A percentile compares a stretch with the other conserved stretches of the same genome.
Conservation (phyloP, 2,797 vertebrate species). For the Lerista edwardsae region DNA sequence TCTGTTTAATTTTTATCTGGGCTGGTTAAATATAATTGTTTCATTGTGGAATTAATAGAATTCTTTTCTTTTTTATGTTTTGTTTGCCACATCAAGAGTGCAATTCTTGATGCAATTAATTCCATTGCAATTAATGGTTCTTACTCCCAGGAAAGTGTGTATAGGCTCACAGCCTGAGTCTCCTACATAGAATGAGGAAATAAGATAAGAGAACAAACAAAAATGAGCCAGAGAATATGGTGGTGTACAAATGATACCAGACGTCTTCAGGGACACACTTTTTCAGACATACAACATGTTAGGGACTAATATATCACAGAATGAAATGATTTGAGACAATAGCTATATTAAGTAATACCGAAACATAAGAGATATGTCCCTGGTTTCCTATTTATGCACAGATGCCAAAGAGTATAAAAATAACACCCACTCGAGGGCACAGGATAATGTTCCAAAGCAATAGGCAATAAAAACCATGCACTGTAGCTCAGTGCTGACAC, state of each 20-base stretch:
- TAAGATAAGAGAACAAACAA: neutral
- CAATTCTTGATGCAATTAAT: too few species aligned
- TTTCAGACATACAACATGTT: neutral
- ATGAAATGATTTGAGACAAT: neutral
- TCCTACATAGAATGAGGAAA: neutral
- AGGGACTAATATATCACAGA: neutral
- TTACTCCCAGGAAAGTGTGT: too few species aligned
- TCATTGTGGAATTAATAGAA: too few species aligned
- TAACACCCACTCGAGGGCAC: neutral
- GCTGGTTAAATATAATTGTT: neutral
- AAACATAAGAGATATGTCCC: slow-evolving; percentile 53
- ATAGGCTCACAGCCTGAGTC: too few species aligned
- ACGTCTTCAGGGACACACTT: neutral
- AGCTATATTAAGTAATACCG: neutral
- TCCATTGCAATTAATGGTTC: too few species aligned
- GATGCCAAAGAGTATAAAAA: neutral
- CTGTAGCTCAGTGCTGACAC: slow-evolving; percentile 35
- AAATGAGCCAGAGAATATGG: neutral
- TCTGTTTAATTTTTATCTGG: neutral
- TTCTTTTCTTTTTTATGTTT: neutral
- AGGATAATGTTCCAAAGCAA: neutral
- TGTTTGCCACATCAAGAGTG: too few species aligned
- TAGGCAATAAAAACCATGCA: neutral
- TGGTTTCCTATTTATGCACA: slow-evolving; percentile 8
- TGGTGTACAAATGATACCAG: neutral